Base-by-base conservation (phyloP, 2,888 invertebrate genomes). In the Nyleta sp. region DNA sequence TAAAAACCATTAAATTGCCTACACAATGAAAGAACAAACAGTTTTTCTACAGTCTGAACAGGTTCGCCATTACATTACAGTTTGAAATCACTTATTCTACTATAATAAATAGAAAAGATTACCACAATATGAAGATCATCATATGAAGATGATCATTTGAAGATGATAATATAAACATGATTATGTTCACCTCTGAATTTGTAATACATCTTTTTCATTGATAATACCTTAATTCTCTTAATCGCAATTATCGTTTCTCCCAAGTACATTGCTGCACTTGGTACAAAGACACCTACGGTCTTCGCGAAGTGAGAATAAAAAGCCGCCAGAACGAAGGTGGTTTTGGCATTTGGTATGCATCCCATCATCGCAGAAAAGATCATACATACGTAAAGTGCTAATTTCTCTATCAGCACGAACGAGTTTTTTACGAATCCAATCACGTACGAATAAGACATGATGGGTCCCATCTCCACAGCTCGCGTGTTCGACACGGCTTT, bases 401-500 rank as follows among this genome's bases (percentile, higher is more conserved):
- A 90, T 85, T 96, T 93, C 59, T 95, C 94, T 0, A 95, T 94
- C 83, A 95, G 95, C 79, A 96, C 92, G 87, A 95, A 94, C 83
- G 95, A 92, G 85, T 92, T 95, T 89, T 94, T 92, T 91, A 93
- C 95, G 78, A 94, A 92, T 35, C 92, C 95, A 17, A 73, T 68
- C 0, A 80, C 2, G 17, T 64, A 64, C 6, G 65, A 65, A 2
- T 73, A 42, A 3, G 59, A 24, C 10, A 92, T 92, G 82, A 94
- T 92, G 84, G 92, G 92, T 55, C 92, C 91, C 76, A 94, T 93
- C 84, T 94, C 95, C 84, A 93, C 94, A 91, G 93, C 94, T 86
- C 98, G 92, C 1, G 96, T 95, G 57, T 93, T 90, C 3, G 94
- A 94, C 2, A 98, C 95, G 11, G 97, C 93, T 80, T 95, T 93